These are phyloP conservation scores for Polyergus mexicanus DNA, from an alignment of 1,140 invertebrate species.

Conservation along the genomic window DNA sequence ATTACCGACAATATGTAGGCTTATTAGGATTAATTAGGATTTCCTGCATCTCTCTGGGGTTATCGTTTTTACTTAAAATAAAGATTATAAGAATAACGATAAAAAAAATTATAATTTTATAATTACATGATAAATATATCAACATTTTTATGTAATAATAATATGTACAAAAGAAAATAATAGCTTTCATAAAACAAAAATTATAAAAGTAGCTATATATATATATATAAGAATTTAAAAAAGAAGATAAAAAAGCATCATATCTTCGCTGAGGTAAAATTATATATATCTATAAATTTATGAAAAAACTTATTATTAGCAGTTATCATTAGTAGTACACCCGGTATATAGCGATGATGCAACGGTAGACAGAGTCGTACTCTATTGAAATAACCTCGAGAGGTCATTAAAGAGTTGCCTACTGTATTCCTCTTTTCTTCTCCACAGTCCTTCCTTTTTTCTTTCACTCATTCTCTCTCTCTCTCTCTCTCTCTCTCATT, in stretches of 20 bases:
- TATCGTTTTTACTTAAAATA: slow-evolving; percentile 10
- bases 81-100: slow-evolving; percentile 1
- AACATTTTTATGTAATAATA: background rate
- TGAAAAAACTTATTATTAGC: background rate
- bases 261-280: background rate
- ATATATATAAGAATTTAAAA: no score
- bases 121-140: background rate
- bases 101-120: slow-evolving; percentile 3
- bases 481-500: background rate
- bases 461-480: background rate
- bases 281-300: background rate
- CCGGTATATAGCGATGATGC: slow-evolving; percentile 64
- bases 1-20: slow-evolving; percentile 35
- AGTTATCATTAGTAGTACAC: background rate
- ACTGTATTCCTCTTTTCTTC: slow-evolving; percentile 65
- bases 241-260: background rate
- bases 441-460: slow-evolving; percentile 46
- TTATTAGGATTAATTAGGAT: slow-evolving; percentile 52
- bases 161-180: background rate
- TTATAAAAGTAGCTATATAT: background rate
- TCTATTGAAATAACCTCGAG: slow-evolving; percentile 82
- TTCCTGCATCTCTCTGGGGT: background rate
- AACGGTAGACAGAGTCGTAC: slow-evolving; percentile 75
- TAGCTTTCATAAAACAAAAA: background rate
- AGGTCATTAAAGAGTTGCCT: slow-evolving; percentile 78